Evolutionary conservation across 2,888 invertebrate species (phyloP), one percentile per base, ranked within the genome.

Genomic region (Xestia xanthographa): DNA sequence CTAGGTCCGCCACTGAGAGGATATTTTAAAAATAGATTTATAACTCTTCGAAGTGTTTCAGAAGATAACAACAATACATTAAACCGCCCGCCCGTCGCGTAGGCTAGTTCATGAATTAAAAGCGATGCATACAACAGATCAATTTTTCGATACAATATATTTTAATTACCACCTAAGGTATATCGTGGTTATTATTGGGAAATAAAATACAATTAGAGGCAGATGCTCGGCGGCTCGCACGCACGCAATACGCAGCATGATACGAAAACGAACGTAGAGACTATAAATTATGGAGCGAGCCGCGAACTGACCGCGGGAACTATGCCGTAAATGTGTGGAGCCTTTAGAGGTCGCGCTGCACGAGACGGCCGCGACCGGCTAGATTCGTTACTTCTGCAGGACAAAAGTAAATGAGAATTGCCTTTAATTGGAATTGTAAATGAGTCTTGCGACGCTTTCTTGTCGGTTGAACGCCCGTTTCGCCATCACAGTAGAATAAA

Each of bases 391-490:
- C 93, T 93, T 92, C 90, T 91, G 91, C 92, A 92, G 93, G 92
- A 94, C 93, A 94, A 94, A 95, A 95, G 95, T 95, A 95, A 96
- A 95, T 94, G 95, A 95, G 95, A 94, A 95, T 94, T 93, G 94
- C 93, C 94, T 94, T 93, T 95, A 95, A 95, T 96, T 96, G 95
- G 95, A 96, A 95, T 96, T 95, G 95, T 95, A 96, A 95, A 96
- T 95, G 95, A 95, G 95, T 93, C 93, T 93, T 93, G 94, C 92
- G 95, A 94, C 94, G 92, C 93, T 95, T 94, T 95, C 95, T 95
- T 95, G 95, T 93, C 93, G 93, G 94, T 94, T 93, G 93, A 93
- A 94, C 92, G 94, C 92, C 92, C 93, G 92, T 91, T 90, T 91
- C 90, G 91, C 92, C 93, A 93, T 94, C 94, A 93, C 94, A 92